Base-by-base conservation (phyloP, 1,140 invertebrate genomes). In the Triops cancriformis region DNA sequence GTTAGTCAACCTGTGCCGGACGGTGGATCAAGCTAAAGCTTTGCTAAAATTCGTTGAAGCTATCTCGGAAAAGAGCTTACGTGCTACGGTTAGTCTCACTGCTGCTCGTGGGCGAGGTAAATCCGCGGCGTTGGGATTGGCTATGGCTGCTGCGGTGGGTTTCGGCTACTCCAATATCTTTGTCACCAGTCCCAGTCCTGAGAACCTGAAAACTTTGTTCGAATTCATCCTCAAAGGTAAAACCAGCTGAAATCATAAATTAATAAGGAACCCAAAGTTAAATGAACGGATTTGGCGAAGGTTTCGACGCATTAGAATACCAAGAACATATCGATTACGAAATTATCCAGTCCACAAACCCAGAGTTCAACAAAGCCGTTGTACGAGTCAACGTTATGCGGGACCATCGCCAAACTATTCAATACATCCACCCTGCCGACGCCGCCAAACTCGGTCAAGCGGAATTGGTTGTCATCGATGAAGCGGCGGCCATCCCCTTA, bases 181-280 rank as follows among this genome's bases (percentile, higher is more conserved):
- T 86, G 95, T 99, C 14, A 98, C 98, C 0, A 97, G 96, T 80
- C 98, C 98, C 1, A 95, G 94, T 84, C 97, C 97, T 2, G 98
- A 99, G 84, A 99, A 99, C 88, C 89, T 99, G 82, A 97, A 95
- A 79, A 99, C 97, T 0, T 86, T 99, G 1, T 99, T 99, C 86
- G 94, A 99, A 83, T 99, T 99, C 86, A 88, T 98, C 23, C 91
- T 98, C 45, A 99, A 98, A 89, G 93, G 87, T 86, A 82, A 81
- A 28, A 76, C 7, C 31, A 41, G 73, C 64, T 26, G 51, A 4
- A 0, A 18, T 45, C 7, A 7, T 37, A 37, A 37, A 37, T 37
- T 7, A 37, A 37, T 7, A 37, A 37, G 31, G 31, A n/a, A 7
- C 31, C 31, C 7, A 7, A 1, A 18, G 3, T 23, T 3, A 5